phyloP scores from a whole-genome alignment of 2,113 vertebrate genomes.

The Oncorhynchus masou region DNA sequence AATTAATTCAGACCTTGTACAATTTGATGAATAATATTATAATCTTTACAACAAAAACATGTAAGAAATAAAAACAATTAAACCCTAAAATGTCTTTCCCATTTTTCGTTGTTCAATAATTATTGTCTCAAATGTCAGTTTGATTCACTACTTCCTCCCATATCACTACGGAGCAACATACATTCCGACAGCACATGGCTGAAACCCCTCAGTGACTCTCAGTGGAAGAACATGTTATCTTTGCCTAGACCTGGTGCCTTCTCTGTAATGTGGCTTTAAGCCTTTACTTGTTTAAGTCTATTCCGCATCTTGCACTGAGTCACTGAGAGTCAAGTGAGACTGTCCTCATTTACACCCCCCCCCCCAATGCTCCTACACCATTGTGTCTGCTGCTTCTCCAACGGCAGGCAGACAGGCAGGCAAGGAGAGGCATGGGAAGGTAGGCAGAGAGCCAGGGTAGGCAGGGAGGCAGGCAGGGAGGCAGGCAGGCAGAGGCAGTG shows the following conservation, averaged over 20 bases:
- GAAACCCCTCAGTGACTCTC: conserved; percentile 17
- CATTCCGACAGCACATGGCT: conserved; percentile 25
- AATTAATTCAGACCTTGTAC: not conserved
- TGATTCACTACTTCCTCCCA: not conserved
- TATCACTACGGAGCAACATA: conserved; percentile 15
- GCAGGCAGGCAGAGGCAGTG: too few relatives aligned
- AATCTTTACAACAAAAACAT: not conserved
- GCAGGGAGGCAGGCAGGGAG: too few relatives aligned
- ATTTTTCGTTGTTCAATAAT: not conserved
- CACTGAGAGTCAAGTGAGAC: conserved; percentile 22
- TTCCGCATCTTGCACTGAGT: conserved; percentile 8
- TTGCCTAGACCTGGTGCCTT: conserved; percentile 11
- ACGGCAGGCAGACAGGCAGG: conserved; percentile 15
- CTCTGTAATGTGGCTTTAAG: not conserved
- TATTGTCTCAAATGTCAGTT: not conserved
- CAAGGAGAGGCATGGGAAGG: too few relatives aligned
- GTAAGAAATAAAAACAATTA: not conserved
- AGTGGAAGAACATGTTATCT: conserved; percentile 10
- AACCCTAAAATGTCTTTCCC: not conserved
- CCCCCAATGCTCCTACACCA: conserved; percentile 58
- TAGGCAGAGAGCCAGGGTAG: too few relatives aligned
- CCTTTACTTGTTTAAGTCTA: too few relatives aligned
- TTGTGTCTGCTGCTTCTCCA: conserved; percentile 63
- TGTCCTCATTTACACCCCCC: conserved; percentile 47
- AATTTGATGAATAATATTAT: not conserved